Evolutionary conservation across 2,888 invertebrate genomes (phyloP).

Genomic region (Drosophila neutralis): DNA sequence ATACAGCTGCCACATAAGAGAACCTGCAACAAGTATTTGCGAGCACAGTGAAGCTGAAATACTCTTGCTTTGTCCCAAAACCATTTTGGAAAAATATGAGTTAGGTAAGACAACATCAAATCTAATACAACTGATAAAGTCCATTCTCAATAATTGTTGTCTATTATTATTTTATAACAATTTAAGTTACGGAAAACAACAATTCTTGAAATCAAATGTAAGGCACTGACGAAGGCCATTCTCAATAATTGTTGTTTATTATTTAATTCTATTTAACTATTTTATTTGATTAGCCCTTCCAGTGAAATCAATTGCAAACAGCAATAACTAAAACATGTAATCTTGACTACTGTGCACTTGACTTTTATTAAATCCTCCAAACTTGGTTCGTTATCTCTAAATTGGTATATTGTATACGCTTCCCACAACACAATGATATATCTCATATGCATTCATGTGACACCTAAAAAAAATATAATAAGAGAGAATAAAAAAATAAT

Average conservation of each 20-base stretch:
- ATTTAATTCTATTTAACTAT: background rate
- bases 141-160: background rate
- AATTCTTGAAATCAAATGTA: background rate
- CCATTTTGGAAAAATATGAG: background rate
- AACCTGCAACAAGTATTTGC: constrained; percentile 4
- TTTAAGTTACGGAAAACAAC: background rate
- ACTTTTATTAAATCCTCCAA: background rate
- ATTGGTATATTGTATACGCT: background rate
- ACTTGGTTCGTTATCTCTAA: background rate
- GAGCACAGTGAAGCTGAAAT: constrained; percentile 17
- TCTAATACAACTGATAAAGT: background rate
- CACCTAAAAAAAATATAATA: constrained; percentile 24
- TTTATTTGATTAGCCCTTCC: background rate
- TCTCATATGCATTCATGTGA: constrained; percentile 27
- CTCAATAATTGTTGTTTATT: background rate
- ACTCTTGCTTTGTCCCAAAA: constrained; percentile 9
- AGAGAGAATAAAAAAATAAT: constrained; percentile 15
- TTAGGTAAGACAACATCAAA: background rate
- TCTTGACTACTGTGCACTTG: background rate
- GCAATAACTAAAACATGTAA: background rate
- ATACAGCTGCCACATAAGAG: constrained; percentile 23
- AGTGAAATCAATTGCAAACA: background rate
- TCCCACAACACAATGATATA: constrained; percentile 8
- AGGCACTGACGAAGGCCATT: background rate
- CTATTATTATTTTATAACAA: background rate